Evolutionary conservation across 2,888 invertebrate genomes (phyloP), one percentile per base, ranked within the genome.

Genomic region (Tridacna gigas): DNA sequence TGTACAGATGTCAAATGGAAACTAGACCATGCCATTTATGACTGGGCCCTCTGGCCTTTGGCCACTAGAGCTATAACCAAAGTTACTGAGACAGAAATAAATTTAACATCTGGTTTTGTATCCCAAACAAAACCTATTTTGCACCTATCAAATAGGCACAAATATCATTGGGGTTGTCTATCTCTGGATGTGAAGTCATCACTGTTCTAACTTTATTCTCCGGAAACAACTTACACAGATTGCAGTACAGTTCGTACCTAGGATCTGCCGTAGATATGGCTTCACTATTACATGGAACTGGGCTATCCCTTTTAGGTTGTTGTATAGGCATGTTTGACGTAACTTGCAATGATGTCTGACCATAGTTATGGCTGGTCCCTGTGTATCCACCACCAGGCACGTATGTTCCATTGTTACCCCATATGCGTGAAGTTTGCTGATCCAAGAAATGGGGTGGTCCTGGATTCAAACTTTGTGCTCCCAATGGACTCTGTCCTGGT

Each of bases 191-290:
- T 88, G 97, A 95, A 86, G 97, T 96, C 97, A 99, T 97, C 0
- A 97, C 98, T 76, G 97, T 96, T 76, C 96, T 96, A n/a, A 99
- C 98, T 93, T 98, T 97, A 88, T 97, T 97, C 92, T 97, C 97
- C 0, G 98, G 98, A 95, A 99, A 99, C 81, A 99, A 97, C 77
- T 97, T 97, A n/a, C 97, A 97, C 86, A 99, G 95, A 95, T 98
- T 98, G 95, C 97, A 98, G 94, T 97, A 98, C 93, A 98, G 95
- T 89, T 97, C 96, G 47, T 97, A 96, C 0, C 98, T 96, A 26
- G 97, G 96, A 91, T 98, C 97, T 26, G 84, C 84, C 0, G 86
- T 86, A 0, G 79, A 65, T 37, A 91, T 91, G 9, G 88, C 84
- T 66, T 90, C 89, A n/a, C 79, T 75, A 0, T 86, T 79, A 69